Conservation (phyloP, 2,888 invertebrate species). For the Isoperla grammatica region DNA sequence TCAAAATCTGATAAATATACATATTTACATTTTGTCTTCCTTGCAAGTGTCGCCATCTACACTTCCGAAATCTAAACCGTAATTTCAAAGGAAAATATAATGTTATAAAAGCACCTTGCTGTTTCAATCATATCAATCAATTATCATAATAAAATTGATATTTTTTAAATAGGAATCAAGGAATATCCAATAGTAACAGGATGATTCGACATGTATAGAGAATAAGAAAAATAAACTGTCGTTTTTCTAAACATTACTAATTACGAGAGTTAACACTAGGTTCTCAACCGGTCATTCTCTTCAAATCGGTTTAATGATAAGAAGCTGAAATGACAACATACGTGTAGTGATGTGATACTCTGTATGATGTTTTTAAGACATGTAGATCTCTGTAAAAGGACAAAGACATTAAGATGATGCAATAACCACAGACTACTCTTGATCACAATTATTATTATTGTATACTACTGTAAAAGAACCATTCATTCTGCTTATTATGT, state of each 20-base stretch:
- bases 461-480: neutral
- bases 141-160: slow-evolving; percentile 6
- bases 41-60: neutral
- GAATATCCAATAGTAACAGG: neutral
- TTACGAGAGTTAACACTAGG: neutral
- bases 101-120: slow-evolving; percentile 13
- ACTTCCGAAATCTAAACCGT: slow-evolving; percentile 8
- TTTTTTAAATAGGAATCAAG: neutral
- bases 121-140: slow-evolving; percentile 7
- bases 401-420: neutral
- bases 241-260: neutral
- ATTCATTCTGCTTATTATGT: neutral
- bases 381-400: neutral
- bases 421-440: neutral
- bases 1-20: slow-evolving; percentile 14
- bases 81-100: slow-evolving; percentile 10
- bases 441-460: slow-evolving; percentile 17
- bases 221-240: slow-evolving; percentile 11
- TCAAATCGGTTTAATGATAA: neutral
- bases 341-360: too few relatives aligned
- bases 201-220: slow-evolving; percentile 1
- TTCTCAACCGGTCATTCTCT: neutral
- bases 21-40: slow-evolving; percentile 14
- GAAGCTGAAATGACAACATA: neutral
- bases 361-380: neutral